A percentile compares a stretch with the other conserved stretches of the same genome.
Evolutionary conservation across 2,797 vertebrate genomes (phyloP).

Genomic region (Pelodytes ibericus): DNA sequence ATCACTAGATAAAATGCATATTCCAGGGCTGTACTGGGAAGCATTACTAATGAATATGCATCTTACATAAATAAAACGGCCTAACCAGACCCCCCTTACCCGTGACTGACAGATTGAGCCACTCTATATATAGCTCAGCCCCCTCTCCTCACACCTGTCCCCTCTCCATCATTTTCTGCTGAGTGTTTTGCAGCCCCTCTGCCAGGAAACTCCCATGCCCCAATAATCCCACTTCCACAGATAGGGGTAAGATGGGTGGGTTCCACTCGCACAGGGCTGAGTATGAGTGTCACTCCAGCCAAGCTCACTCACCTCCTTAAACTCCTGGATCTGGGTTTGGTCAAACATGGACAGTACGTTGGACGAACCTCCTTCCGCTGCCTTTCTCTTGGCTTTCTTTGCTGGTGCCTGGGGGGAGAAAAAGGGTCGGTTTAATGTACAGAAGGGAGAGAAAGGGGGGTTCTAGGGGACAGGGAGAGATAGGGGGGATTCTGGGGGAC

Average conservation of each 20-base stretch:
- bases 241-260: not conserved
- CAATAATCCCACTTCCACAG: not conserved
- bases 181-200: slow-evolving; percentile 9
- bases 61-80: too few relatives aligned
- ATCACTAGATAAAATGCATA: too few relatives aligned
- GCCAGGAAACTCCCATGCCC: not conserved
- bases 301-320: slow-evolving; percentile 83
- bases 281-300: not conserved
- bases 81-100: too few relatives aligned
- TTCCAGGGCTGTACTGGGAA: too few relatives aligned
- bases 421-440: too few relatives aligned
- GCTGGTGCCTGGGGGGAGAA: slow-evolving; percentile 79
- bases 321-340: slow-evolving; percentile 96
- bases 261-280: not conserved
- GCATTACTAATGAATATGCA: too few relatives aligned
- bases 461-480: not conserved
- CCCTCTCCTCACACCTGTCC: slow-evolving; percentile 1
- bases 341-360: slow-evolving; percentile 97
- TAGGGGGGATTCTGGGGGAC: not conserved
- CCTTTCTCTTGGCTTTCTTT: slow-evolving; percentile 91
- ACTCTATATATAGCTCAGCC: slow-evolving; percentile 9
- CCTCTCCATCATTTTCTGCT: slow-evolving; percentile 56
- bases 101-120: too few relatives aligned
- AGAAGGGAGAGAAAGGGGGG: not conserved
- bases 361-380: slow-evolving; percentile 86